Evolutionary conservation across 2,797 vertebrate genomes (phyloP).

Genomic region (Lycodopsis pacificus): DNA sequence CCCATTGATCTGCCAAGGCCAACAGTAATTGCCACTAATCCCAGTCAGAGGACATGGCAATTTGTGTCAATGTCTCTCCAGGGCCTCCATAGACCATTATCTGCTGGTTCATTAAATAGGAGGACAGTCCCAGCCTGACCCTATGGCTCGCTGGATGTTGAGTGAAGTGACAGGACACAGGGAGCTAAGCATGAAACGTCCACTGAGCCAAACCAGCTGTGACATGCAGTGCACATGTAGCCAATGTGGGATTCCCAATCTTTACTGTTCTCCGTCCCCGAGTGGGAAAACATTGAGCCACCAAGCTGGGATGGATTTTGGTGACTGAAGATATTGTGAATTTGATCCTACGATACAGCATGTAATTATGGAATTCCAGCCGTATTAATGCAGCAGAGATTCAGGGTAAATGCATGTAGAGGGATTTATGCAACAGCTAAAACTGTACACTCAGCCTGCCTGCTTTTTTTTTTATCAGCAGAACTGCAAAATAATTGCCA

Average conservation of each 20-base stretch:
- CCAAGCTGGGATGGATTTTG: neutral
- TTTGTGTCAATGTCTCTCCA: conserved; percentile 75
- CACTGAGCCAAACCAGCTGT: conserved; percentile 56
- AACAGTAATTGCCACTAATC: conserved; percentile 82
- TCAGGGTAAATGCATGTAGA: conserved; percentile 31
- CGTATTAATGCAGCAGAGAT: conserved; percentile 15
- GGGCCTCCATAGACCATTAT: conserved; percentile 72
- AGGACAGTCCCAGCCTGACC: conserved; percentile 62
- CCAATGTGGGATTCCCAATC: conserved; percentile 15
- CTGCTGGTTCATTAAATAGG: conserved; percentile 76
- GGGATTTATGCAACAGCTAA: conserved; percentile 34
- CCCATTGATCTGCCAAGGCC: conserved; percentile 74
- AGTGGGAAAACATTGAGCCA: conserved; percentile 1
- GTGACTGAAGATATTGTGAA: conserved; percentile 19
- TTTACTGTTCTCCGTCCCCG: conserved; percentile 7
- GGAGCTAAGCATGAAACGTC: conserved; percentile 45
- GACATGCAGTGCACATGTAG: conserved; percentile 41
- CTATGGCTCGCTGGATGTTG: conserved; percentile 35
- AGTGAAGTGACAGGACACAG: conserved; percentile 59
- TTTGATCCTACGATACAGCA: conserved; percentile 19
- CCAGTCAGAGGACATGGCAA: conserved; percentile 78
- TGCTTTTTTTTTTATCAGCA: conserved; percentile 23
- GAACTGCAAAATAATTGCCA: conserved; percentile 47
- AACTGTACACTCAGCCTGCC: neutral
- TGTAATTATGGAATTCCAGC: conserved; percentile 38